phyloP scores from a whole-genome alignment of 2,113 vertebrate species.

The Plecturocebus donacophilus region DNA sequence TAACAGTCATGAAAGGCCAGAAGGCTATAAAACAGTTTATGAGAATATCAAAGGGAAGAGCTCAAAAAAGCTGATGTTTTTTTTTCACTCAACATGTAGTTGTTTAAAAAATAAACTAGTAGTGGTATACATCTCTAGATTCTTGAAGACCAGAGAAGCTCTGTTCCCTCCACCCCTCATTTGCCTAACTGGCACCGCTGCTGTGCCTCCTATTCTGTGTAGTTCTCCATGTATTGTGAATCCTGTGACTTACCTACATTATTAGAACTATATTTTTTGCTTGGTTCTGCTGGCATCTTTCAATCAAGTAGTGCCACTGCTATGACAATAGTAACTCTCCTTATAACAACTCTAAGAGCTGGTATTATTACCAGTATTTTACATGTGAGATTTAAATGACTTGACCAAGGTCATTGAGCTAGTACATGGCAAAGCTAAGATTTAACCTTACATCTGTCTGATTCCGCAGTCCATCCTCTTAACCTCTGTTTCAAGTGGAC shows the following conservation, averaged over 20 bases:
- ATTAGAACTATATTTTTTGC: background rate
- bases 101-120: background rate
- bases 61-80: background rate
- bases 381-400: background rate
- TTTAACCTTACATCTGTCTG: background rate
- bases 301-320: background rate
- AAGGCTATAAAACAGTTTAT: background rate
- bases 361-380: background rate
- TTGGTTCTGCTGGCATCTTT: background rate
- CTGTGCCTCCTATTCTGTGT: background rate
- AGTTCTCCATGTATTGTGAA: background rate
- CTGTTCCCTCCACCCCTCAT: rapidly evolving
- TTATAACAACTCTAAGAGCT: background rate
- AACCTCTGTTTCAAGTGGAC: background rate
- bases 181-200: background rate
- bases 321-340: background rate
- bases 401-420: background rate
- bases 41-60: background rate
- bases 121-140: background rate
- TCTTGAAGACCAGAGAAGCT: background rate
- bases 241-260: background rate
- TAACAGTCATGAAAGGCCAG: background rate
- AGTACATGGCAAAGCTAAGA: background rate
- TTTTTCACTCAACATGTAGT: background rate
- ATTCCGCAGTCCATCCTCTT: background rate